phyloP scores from a whole-genome alignment of 2,888 invertebrate genomes.

The Copidosoma aretas region DNA sequence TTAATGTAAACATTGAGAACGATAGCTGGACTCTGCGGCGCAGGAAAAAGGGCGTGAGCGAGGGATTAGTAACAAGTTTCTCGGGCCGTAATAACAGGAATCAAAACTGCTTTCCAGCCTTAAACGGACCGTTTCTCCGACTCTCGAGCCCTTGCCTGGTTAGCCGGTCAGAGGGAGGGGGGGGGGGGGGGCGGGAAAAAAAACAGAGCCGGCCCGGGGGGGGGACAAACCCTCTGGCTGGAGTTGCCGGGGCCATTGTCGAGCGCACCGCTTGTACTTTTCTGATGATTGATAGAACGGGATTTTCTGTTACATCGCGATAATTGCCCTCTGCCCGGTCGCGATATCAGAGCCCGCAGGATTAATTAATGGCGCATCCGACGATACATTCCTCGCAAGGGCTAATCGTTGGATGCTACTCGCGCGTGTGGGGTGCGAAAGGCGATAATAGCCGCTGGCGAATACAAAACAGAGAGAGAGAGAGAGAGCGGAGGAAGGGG shows the following conservation, averaged over 20 bases:
- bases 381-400: background rate
- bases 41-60: background rate
- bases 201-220: background rate
- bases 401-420: no score
- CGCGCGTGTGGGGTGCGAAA: no score
- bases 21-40: background rate
- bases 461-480: background rate
- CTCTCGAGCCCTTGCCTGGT: background rate
- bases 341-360: constrained; percentile 1
- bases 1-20: no score
- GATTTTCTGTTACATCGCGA: constrained; percentile 25
- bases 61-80: background rate
- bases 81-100: background rate
- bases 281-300: constrained; percentile 34
- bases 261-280: background rate
- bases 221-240: constrained; percentile 14
- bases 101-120: background rate
- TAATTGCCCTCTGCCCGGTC: background rate
- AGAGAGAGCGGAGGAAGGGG: constrained; percentile 7
- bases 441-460: constrained; percentile 39
- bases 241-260: background rate
- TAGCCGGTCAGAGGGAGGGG: background rate
- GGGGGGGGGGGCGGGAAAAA: no score
- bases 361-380: constrained; percentile 31
- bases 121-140: constrained; percentile 4